Conservation (phyloP, 2,113 vertebrate genomes). For the Clarias magur region DNA sequence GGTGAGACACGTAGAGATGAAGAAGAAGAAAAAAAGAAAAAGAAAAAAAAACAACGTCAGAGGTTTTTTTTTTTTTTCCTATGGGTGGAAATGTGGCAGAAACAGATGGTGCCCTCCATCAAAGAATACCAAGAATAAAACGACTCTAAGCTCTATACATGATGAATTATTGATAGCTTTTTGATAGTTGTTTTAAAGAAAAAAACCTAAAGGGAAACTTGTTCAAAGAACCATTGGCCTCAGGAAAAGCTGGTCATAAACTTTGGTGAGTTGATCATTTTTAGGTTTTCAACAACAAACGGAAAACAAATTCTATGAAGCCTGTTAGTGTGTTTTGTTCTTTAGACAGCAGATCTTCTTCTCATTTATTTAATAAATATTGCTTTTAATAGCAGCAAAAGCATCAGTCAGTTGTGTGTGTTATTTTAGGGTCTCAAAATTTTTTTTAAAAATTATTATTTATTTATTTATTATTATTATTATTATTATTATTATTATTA, state of each 20-base stretch:
- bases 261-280: conserved; percentile 14
- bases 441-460: neutral
- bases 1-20: conserved; percentile 24
- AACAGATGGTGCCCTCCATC: conserved; percentile 58
- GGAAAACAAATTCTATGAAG: neutral
- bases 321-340: neutral
- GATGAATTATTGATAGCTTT: conserved; percentile 19
- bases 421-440: neutral
- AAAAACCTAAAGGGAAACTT: neutral
- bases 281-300: neutral
- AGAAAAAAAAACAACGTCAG: no score
- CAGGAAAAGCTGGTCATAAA: neutral
- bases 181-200: neutral
- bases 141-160: conserved; percentile 7
- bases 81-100: conserved; percentile 61
- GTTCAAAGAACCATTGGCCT: neutral
- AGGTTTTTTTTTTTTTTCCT: conserved; percentile 61
- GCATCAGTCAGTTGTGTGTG: conserved; percentile 68
- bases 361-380: neutral
- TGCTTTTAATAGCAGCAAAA: conserved; percentile 29
- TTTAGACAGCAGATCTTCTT: conserved; percentile 5
- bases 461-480: no score
- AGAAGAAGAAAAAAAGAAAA: conserved; percentile 44
- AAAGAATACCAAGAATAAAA: conserved; percentile 13
- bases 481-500: no score